phyloP scores from a whole-genome alignment of 2,797 vertebrate species.

The Sarcoramphus papa region DNA sequence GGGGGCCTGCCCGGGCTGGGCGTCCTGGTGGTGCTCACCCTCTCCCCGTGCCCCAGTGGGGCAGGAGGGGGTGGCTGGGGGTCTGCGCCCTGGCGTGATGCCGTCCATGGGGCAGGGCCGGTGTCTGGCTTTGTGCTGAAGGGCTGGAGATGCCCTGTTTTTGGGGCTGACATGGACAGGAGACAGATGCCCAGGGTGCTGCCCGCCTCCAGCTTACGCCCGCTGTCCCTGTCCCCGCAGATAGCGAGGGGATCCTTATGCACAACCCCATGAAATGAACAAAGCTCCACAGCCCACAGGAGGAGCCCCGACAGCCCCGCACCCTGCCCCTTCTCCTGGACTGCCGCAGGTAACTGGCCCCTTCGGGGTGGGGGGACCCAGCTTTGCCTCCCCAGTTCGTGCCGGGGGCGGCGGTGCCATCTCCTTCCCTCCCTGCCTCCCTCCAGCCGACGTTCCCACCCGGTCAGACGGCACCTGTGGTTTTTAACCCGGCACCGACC shows the following conservation, averaged over 20 bases:
- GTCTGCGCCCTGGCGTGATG: rapidly evolving
- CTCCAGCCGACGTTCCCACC: conserved; percentile 86
- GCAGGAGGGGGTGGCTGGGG: neutral
- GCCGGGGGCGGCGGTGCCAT: rapidly evolving
- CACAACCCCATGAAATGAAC: conserved; percentile 98
- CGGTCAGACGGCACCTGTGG: conserved; percentile 86
- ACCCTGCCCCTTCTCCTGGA: conserved; percentile 92
- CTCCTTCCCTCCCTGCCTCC: neutral
- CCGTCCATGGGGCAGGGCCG: rapidly evolving
- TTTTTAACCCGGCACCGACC: conserved; percentile 89
- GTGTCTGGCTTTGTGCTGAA: neutral
- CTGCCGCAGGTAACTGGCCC: conserved; percentile 86
- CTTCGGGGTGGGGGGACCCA: neutral
- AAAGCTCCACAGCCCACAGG: conserved; percentile 97
- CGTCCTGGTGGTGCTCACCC: neutral
- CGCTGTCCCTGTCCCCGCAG: conserved; percentile 69
- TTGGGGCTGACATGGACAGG: rapidly evolving
- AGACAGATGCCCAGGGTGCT: neutral
- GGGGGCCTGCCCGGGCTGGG: neutral
- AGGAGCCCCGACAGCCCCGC: conserved; percentile 90
- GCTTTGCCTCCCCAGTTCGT: neutral
- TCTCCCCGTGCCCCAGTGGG: rapidly evolving
- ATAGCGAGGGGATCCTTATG: conserved; percentile 90
- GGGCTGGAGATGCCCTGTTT: neutral
- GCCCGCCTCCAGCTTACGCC: neutral